phyloP scores from a whole-genome alignment of 2,113 vertebrate species.

The Echinops telfairi region DNA sequence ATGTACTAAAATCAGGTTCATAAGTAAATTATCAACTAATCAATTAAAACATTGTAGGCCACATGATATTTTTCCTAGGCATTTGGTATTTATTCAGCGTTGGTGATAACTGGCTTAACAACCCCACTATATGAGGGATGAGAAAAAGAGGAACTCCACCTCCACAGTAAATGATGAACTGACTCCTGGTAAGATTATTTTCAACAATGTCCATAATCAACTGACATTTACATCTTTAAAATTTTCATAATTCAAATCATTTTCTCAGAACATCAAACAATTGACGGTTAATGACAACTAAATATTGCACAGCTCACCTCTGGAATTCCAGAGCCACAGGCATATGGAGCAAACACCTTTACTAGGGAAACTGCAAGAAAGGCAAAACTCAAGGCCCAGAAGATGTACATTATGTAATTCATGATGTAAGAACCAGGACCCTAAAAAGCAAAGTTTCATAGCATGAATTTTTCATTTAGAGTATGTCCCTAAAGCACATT shows the following conservation, averaged over 20 bases:
- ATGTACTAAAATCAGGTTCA: neutral
- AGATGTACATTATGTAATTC: constrained; percentile 99
- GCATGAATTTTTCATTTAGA: neutral
- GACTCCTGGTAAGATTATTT: constrained; percentile 17
- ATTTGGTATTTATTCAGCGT: neutral
- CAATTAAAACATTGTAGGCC: neutral
- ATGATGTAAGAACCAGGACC: constrained; percentile 99
- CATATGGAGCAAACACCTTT: constrained; percentile 98
- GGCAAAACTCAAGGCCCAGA: constrained; percentile 98
- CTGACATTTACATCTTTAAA: neutral
- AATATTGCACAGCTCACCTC: constrained; percentile 90
- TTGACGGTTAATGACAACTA: neutral
- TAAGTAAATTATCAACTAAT: constrained; percentile 33
- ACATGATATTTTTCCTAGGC: neutral
- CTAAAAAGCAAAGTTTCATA: constrained; percentile 84
- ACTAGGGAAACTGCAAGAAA: constrained; percentile 98
- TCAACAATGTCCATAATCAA: constrained; percentile 44
- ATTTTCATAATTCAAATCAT: constrained; percentile 9
- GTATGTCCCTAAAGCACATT: neutral
- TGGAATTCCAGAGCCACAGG: constrained; percentile 98
- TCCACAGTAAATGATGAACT: constrained; percentile 27
- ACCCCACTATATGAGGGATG: neutral
- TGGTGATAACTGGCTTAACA: neutral
- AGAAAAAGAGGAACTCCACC: constrained; percentile 1
- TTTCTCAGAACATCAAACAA: neutral